A percentile compares a stretch with the other conserved stretches of the same genome.
These are phyloP conservation scores for Hirtodrosophila duncani DNA, from an alignment of 2,888 invertebrate species.

Conservation along the genomic window DNA sequence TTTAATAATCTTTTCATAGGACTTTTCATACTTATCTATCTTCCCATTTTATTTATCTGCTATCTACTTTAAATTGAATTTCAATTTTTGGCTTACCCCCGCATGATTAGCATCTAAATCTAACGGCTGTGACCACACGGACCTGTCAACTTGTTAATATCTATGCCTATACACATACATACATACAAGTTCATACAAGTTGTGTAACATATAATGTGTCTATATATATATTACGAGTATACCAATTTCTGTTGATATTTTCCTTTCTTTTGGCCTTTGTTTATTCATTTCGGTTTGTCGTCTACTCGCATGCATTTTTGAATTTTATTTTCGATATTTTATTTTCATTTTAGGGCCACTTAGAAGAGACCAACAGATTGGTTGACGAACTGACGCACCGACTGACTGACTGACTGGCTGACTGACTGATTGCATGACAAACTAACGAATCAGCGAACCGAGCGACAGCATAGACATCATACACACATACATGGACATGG, in stretches of 20 bases:
- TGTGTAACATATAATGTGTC: no score
- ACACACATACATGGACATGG: conserved; percentile 29
- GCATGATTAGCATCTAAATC: no score
- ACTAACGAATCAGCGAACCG: conserved; percentile 64
- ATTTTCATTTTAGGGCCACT: conserved; percentile 62
- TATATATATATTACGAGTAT: not conserved
- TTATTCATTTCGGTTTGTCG: conserved; percentile 16
- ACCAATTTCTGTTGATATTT: conserved; percentile 35
- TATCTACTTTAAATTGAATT: no score
- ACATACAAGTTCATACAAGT: not conserved
- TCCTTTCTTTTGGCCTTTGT: conserved; percentile 31
- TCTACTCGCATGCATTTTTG: conserved; percentile 31
- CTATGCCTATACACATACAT: conserved; percentile 6
- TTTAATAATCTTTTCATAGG: no score
- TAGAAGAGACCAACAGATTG: conserved; percentile 41
- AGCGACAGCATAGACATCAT: conserved; percentile 39
- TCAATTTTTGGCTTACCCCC: no score
- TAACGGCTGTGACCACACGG: conserved; percentile 22
- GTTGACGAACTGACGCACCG: conserved; percentile 16
- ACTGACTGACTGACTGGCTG: conserved; percentile 25
- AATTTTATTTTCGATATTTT: conserved; percentile 45
- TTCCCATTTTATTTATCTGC: no score
- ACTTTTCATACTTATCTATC: no score
- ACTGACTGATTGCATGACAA: conserved; percentile 68
- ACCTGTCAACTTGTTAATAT: conserved; percentile 19